phyloP scores from a whole-genome alignment of 2,113 vertebrate species.

The Orthonyx spaldingii region DNA sequence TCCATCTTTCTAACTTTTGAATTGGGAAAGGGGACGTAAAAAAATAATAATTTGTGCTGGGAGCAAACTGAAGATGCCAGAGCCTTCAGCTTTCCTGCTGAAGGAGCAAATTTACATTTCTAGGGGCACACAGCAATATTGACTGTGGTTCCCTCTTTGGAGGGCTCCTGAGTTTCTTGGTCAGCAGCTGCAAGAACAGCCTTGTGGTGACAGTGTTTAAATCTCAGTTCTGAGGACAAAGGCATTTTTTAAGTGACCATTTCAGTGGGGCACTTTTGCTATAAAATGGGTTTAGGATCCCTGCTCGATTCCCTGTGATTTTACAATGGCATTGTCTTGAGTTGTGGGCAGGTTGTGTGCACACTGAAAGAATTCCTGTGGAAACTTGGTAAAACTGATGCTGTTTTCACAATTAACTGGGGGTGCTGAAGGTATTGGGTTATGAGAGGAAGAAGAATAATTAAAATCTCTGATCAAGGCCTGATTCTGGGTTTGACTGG shows the following conservation, averaged over 20 bases:
- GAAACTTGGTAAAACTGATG: background rate
- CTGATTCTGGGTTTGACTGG: background rate
- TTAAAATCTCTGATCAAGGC: background rate
- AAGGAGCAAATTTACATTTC: background rate
- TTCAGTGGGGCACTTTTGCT: background rate
- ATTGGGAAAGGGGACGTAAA: background rate
- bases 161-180: background rate
- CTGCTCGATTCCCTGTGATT: background rate
- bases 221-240: background rate
- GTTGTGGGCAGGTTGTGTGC: background rate
- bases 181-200: background rate
- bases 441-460: background rate
- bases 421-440: background rate
- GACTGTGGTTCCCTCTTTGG: accelerated
- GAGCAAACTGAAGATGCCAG: background rate
- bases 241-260: background rate
- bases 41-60: background rate
- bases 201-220: background rate
- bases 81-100: background rate
- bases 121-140: background rate
- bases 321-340: background rate
- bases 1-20: background rate
- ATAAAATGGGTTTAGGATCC: background rate
- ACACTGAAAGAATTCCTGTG: background rate
- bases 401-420: background rate